Base-by-base conservation (phyloP, 2,113 vertebrate genomes). In the Oxyura jamaicensis region DNA sequence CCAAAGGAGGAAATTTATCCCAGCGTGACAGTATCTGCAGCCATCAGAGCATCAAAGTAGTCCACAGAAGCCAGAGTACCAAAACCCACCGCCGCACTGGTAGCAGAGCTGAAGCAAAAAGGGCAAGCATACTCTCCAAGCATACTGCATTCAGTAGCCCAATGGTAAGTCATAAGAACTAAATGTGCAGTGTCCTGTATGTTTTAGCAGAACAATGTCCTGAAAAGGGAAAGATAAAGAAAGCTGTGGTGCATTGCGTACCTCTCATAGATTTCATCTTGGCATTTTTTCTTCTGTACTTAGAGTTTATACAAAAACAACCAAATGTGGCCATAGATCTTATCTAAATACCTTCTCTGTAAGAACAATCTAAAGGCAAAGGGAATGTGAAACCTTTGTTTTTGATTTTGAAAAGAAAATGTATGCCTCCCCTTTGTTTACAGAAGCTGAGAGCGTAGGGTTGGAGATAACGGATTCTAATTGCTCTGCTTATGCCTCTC, bases 91-190 rank as follows among this genome's bases (percentile, higher is more conserved):
- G 99, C 22, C 98, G 99, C 92, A 98, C 98, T 0, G 98, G 99
- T 50, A 99, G 99, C 98, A 98, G 99, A 69, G 98, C 98, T 0
- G 99, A 99, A 96, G 99, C 99, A 87, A 99, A 99, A 97, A 96
- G 99, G 65, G 98, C 98, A 93, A 99, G 99, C 98, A 99, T 99
- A 91, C 98, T 99, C 66, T 99, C 99, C 0, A 99, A 98, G 91
- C 99, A 99, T 97, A 99, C 99, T 0, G 99, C 99, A 7, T 99
- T 99, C 98, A 99, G 99, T 95, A 99, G 99, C 93, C 99, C 99
- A n/a, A 99, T 99, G 99, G 99, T 99, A 90, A 96, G 99, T 79
- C 39, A 16, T 16, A 76, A 93, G 69, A 73, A 67, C 35, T 68
- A 46, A 81, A 81, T 72, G 48, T 31, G n/a, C 13, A 36, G 26